Base-by-base conservation (phyloP, 1,140 invertebrate species). In the Megathymus violae region DNA sequence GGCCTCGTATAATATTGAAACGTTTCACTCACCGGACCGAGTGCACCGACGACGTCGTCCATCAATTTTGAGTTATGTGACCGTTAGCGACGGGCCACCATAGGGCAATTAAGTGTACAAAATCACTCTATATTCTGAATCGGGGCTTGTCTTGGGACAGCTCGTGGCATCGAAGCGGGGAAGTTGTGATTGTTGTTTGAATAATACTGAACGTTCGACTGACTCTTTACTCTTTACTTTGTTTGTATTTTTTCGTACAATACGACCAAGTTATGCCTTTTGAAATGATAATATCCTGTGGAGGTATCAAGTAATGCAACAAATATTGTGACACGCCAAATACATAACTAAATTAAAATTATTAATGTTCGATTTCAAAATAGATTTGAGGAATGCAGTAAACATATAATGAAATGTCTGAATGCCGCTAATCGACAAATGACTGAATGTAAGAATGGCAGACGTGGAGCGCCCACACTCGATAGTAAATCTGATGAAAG, bases 401-500 rank as follows among this genome's bases (percentile, higher is more conserved):
- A 54, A 40, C 15, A 25, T 54, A 11, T 27, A 25, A 14, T 63
- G 64, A 75, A 71, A 31, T 6, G 27, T 71, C 71, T 65, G 46
- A 56, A 63, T 44, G 64, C 52, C 71, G 50, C 71, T 71, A 75
- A 78, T 80, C 66, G 74, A 77, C 74, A 80, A 76, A 69, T 77
- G 76, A 63, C 74, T 83, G 76, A 86, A 85, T 80, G 71, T 73
- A 68, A 74, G 74, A 80, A 69, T 71, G 64, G 66, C 64, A 67
- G 64, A 67, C 65, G 71, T 74, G 67, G 67, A 80, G 72, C 79
- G 58, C 74, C 76, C 77, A 82, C 74, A 79, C 78, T 71, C 80
- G 81, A 74, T 80, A 75, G 73, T 82, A 85, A 84, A 85, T 86
- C 79, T n/a, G n/a, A n/a, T n/a, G n/a, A n/a, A n/a, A 80, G 83